phyloP scores from a whole-genome alignment of 2,113 vertebrate genomes.

The Larimichthys polyactis region DNA sequence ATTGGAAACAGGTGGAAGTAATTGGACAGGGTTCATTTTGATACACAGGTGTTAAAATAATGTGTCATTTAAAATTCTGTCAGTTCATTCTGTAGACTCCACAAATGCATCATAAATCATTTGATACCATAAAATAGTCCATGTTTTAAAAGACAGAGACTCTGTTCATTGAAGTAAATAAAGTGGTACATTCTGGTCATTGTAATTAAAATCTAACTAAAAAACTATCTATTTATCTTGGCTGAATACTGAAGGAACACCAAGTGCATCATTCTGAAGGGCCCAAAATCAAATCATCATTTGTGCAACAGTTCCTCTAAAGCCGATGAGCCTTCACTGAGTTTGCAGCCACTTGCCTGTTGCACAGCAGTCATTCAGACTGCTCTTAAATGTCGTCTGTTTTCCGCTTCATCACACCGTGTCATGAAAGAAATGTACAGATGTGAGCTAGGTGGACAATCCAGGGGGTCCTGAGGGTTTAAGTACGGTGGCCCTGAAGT shows the following conservation, averaged over 20 bases:
- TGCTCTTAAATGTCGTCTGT: not conserved
- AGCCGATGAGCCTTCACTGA: conserved; percentile 50
- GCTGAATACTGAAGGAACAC: no score
- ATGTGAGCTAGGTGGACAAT: not conserved
- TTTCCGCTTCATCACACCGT: conserved; percentile 14
- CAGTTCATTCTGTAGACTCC: no score
- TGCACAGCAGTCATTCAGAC: conserved; percentile 39
- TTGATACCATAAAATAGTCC: no score
- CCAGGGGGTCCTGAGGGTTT: conserved; percentile 1
- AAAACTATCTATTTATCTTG: no score
- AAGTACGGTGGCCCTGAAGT: no score
- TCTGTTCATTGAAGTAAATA: no score
- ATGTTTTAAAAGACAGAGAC: no score
- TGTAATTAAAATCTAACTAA: no score
- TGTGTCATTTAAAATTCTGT: no score
- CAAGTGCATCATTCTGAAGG: no score
- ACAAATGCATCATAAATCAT: no score
- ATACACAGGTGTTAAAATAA: not conserved
- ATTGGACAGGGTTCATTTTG: not conserved
- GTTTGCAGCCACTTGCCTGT: conserved; percentile 62
- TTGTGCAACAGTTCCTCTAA: conserved; percentile 56
- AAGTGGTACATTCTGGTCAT: no score
- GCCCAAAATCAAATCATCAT: not conserved
- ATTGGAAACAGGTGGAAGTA: conserved; percentile 40
- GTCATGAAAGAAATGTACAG: not conserved